Base-by-base conservation (phyloP, 2,888 invertebrate genomes). In the Scelioninae gen. 2 region DNA sequence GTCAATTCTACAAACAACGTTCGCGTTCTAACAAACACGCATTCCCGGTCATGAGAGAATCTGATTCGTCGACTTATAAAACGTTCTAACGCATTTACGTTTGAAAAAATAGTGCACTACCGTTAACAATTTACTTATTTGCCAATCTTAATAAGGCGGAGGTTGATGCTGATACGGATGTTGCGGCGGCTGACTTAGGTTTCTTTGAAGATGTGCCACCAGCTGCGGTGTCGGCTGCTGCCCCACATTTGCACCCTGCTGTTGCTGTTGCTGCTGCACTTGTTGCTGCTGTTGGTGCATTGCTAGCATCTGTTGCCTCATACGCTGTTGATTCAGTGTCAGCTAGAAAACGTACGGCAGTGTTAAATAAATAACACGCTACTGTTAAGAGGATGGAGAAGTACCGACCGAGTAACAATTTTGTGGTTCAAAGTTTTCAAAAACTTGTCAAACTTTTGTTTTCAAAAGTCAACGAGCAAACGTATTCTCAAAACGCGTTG, bases 241-340 rank as follows among this genome's bases (percentile, higher is more conserved):
- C 0, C 83, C 85, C 37, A 79, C 81, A 33, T 81, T 81, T 15
- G 78, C 82, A 15, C 77, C 78, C 67, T 84, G 84, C 45, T 86
- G 88, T 11, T 85, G 86, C 31, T 83, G 83, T 71, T 89, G 86
- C 35, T 86, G 87, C 70, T 31, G 31, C 31, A 31, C 31, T 9
- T 83, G 83, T 72, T 89, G 86, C 37, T 86, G 87, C 68, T 88
- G 91, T 87, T 79, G 80, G 15, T 70, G 89, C 88, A 81, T 90
- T 70, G 91, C 92, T 78, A 93, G 85, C 88, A 93, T 90, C 83
- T 92, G 92, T 80, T 91, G 91, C 22, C 91, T 88, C 88, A 92
- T 91, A 69, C 92, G 89, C 78, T 91, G 88, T 78, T 88, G 90
- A 75, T 84, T 87, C 64, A 86, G 82, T 48, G 85, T 82, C 77